Percentiles rank a stretch among this genome's conserved stretches.
phyloP scores from a whole-genome alignment of 2,113 vertebrate genomes.

The Phasianus colchicus region DNA sequence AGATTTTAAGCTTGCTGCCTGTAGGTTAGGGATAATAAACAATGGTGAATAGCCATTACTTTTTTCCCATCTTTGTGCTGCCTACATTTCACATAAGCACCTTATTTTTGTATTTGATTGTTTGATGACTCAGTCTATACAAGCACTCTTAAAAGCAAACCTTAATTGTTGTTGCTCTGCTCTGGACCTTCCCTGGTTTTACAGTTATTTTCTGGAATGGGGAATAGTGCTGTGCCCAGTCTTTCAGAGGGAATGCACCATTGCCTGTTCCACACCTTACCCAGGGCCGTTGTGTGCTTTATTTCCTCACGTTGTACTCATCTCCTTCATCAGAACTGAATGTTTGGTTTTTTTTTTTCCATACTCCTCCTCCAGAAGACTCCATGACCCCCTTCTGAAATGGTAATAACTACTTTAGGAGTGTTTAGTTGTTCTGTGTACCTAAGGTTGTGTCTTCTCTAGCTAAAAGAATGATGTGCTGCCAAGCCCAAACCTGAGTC shows the following conservation, averaged over 20 bases:
- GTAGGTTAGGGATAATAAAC: not conserved
- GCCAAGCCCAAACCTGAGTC: not conserved
- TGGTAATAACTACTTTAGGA: not conserved
- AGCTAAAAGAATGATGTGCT: not conserved
- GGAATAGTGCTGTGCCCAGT: rapidly evolving
- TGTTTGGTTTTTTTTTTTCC: not conserved
- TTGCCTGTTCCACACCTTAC: rapidly evolving
- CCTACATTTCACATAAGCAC: not conserved
- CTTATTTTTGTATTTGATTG: not conserved
- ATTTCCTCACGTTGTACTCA: not conserved
- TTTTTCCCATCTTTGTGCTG: not conserved
- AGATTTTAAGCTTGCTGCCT: not conserved
- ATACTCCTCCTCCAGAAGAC: not conserved
- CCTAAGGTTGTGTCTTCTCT: not conserved
- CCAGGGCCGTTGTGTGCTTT: not conserved
- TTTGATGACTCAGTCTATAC: not conserved
- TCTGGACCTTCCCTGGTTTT: not conserved
- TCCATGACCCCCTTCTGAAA: not conserved
- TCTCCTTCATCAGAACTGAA: not conserved
- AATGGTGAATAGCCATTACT: not conserved
- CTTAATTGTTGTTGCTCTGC: not conserved
- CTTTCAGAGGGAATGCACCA: not conserved
- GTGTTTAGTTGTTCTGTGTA: not conserved
- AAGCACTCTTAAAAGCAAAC: not conserved
- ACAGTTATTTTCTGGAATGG: not conserved